Percentiles rank a stretch among this genome's conserved stretches.
These are phyloP conservation scores for Neosilurus hyrtlii DNA, from an alignment of 2,797 vertebrate genomes.

Conservation along the genomic window DNA sequence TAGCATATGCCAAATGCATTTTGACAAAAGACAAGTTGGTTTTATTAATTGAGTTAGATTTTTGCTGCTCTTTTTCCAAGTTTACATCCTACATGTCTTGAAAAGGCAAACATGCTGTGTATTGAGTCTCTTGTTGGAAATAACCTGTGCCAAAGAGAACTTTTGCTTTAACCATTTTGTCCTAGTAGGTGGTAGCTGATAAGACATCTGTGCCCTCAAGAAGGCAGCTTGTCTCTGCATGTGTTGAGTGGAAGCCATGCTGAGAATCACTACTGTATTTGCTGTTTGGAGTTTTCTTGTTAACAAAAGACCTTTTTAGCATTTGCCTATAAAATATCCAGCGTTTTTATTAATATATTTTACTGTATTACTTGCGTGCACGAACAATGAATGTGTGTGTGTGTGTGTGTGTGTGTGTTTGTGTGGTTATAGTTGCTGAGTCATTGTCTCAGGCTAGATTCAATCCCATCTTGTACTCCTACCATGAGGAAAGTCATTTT, in stretches of 20 bases:
- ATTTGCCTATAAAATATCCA: constrained; percentile 20
- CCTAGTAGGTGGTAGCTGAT: constrained; percentile 23
- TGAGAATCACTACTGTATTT: constrained; percentile 27
- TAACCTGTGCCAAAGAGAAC: constrained; percentile 4
- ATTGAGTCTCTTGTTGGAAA: background rate
- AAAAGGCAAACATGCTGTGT: background rate
- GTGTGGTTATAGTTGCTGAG: constrained; percentile 30
- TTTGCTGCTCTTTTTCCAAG: background rate
- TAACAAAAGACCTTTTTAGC: constrained; percentile 24
- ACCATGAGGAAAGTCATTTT: constrained; percentile 44
- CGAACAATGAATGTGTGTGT: background rate
- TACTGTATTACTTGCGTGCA: constrained; percentile 15
- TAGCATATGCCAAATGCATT: background rate
- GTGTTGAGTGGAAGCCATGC: constrained; percentile 14
- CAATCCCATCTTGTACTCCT: constrained; percentile 34
- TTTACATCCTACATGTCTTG: background rate
- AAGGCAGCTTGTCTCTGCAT: constrained; percentile 15
- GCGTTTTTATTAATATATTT: constrained; percentile 6
- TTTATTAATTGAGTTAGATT: background rate
- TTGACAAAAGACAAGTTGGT: background rate
- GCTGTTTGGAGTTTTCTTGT: constrained; percentile 15
- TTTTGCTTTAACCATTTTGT: constrained; percentile 11
- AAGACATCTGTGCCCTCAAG: constrained; percentile 22
- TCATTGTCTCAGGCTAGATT: constrained; percentile 38
- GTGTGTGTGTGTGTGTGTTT: background rate